Conservation (phyloP, 2,797 vertebrate species). For the Rallus crepitans region DNA sequence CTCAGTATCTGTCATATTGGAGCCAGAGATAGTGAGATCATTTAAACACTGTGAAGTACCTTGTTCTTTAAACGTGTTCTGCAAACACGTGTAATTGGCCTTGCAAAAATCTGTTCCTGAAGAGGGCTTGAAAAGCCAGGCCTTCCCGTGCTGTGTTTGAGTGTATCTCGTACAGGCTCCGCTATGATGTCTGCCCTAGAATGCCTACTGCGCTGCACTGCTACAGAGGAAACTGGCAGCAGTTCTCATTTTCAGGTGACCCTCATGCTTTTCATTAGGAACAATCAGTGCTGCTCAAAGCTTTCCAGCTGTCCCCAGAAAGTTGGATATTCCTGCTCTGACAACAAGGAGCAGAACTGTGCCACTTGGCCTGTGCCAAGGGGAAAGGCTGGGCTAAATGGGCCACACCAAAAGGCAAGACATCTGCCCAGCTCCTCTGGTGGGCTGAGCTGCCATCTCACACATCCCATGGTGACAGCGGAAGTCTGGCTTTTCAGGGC, state of each 20-base stretch:
- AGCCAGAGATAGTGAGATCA: neutral
- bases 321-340: neutral
- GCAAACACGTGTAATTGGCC: neutral
- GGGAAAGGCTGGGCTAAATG: neutral
- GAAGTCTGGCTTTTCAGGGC: neutral
- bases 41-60: neutral
- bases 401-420: neutral
- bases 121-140: neutral
- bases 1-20: neutral
- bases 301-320: neutral
- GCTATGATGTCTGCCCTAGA: neutral
- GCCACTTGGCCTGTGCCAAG: neutral
- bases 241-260: neutral
- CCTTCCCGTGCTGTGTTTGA: neutral
- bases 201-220: neutral
- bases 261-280: neutral
- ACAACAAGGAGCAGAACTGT: neutral
- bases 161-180: neutral
- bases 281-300: neutral
- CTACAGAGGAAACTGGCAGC: neutral
- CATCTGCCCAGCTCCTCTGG: neutral
- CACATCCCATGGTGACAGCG: neutral
- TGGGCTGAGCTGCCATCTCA: neutral
- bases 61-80: neutral
- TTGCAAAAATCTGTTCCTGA: constrained; percentile 7